phyloP scores from a whole-genome alignment of 2,797 vertebrate genomes.

The Pseudopleuronectes americanus region DNA sequence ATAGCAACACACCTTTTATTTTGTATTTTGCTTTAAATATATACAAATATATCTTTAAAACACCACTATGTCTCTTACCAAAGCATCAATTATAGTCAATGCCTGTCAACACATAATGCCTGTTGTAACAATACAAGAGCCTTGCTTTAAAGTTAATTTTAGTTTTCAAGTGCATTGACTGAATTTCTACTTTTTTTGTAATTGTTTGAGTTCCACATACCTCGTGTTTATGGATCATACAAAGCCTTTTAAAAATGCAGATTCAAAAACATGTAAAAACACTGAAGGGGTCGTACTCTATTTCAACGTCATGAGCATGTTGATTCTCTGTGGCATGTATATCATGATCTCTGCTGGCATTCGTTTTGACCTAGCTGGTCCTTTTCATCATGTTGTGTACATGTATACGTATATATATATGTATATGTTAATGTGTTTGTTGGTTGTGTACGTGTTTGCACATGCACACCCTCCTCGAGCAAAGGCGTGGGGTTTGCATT shows the following conservation, averaged over 20 bases:
- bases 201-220: constrained; percentile 33
- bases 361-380: constrained; percentile 46
- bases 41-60: constrained; percentile 24
- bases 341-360: constrained; percentile 44
- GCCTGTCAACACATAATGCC: constrained; percentile 68
- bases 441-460: constrained; percentile 32
- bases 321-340: constrained; percentile 61
- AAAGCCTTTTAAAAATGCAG: constrained; percentile 21
- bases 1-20: constrained; percentile 34
- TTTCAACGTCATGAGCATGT: constrained; percentile 44
- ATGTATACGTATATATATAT: not conserved
- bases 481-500: constrained; percentile 4
- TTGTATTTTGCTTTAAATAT: constrained; percentile 36
- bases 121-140: constrained; percentile 70
- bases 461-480: constrained; percentile 24
- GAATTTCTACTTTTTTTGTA: constrained; percentile 28
- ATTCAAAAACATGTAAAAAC: constrained; percentile 35
- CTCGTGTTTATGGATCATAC: constrained; percentile 41
- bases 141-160: constrained; percentile 58
- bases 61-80: constrained; percentile 65
- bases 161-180: constrained; percentile 48
- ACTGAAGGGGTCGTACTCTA: constrained; percentile 31
- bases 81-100: constrained; percentile 64
- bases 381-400: constrained; percentile 43
- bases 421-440: constrained; percentile 24